phyloP scores from a whole-genome alignment of 2,113 vertebrate species.

The Xenopus borealis region DNA sequence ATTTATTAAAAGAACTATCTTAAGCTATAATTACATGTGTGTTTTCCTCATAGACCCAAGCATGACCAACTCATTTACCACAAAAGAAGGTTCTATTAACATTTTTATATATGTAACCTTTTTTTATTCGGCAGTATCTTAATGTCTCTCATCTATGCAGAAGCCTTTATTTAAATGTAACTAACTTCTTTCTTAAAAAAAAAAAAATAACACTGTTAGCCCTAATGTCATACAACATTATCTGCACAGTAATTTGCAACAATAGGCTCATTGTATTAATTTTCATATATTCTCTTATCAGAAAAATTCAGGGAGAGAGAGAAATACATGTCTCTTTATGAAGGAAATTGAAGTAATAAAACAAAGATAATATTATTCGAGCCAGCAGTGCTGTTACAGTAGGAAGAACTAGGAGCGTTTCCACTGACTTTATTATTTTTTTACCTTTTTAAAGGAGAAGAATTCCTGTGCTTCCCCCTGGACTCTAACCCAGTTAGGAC shows the following conservation, averaged over 20 bases:
- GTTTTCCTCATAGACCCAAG: constrained; percentile 50
- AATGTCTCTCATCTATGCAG: constrained; percentile 61
- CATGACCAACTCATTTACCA: constrained; percentile 54
- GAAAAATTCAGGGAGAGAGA: constrained; percentile 73
- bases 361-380: constrained; percentile 64
- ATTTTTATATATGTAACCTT: constrained; percentile 65
- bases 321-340: constrained; percentile 63
- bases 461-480: too few relatives aligned
- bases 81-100: constrained; percentile 52
- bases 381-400: neutral
- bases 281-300: constrained; percentile 77
- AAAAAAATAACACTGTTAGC: constrained; percentile 70
- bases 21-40: constrained; percentile 48
- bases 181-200: constrained; percentile 63
- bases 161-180: constrained; percentile 76
- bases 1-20: constrained; percentile 36
- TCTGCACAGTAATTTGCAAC: constrained; percentile 77
- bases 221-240: constrained; percentile 78
- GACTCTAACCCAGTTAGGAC: too few relatives aligned
- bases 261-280: constrained; percentile 77
- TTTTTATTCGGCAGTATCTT: constrained; percentile 62
- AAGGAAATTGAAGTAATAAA: constrained; percentile 75
- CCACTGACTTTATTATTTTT: too few relatives aligned
- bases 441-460: too few relatives aligned
- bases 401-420: too few relatives aligned